Percentiles rank a stretch among this genome's conserved stretches.
These are phyloP conservation scores for Pyrgus malvae DNA, from an alignment of 2,888 invertebrate genomes.

Conservation along the genomic window DNA sequence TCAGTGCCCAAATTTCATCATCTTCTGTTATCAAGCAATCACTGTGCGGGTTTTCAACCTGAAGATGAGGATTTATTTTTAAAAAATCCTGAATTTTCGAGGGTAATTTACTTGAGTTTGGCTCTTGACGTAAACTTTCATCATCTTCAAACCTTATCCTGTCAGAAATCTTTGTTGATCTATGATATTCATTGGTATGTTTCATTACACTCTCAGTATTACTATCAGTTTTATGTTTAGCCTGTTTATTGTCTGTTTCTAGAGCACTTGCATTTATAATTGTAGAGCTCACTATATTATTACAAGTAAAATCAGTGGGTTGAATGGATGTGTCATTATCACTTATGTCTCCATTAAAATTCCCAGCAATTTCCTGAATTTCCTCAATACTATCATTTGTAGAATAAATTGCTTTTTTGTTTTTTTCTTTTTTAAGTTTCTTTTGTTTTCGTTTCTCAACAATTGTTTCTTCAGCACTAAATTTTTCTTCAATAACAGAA, in stretches of 20 bases:
- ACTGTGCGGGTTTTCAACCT: slow-evolving; percentile 32
- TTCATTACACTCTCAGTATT: neutral
- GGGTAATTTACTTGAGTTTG: slow-evolving; percentile 26
- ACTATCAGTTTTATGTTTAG: neutral
- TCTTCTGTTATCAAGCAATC: slow-evolving; percentile 43
- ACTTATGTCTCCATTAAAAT: neutral
- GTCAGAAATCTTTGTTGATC: slow-evolving; percentile 48
- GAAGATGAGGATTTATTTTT: slow-evolving; percentile 44
- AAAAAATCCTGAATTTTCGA: slow-evolving; percentile 46
- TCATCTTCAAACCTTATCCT: slow-evolving; percentile 60
- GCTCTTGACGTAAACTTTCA: slow-evolving; percentile 32
- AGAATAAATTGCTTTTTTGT: too few species aligned
- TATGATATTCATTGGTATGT: slow-evolving; percentile 4
- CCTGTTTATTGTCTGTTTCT: slow-evolving; percentile 3
- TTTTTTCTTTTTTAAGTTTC: neutral
- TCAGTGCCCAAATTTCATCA: slow-evolving; percentile 63
- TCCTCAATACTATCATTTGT: too few species aligned
- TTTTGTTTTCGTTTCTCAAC: slow-evolving; percentile 27
- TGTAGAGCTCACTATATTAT: slow-evolving; percentile 20
- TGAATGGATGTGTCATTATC: slow-evolving; percentile 5
- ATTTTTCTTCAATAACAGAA: slow-evolving; percentile 32
- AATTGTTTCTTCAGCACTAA: slow-evolving; percentile 38
- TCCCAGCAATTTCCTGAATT: slow-evolving; percentile 5
- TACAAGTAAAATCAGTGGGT: slow-evolving; percentile 16
- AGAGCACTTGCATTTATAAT: slow-evolving; percentile 11